Evolutionary conservation across 2,113 vertebrate genomes (phyloP).

Genomic region (Notothenia coriiceps): DNA sequence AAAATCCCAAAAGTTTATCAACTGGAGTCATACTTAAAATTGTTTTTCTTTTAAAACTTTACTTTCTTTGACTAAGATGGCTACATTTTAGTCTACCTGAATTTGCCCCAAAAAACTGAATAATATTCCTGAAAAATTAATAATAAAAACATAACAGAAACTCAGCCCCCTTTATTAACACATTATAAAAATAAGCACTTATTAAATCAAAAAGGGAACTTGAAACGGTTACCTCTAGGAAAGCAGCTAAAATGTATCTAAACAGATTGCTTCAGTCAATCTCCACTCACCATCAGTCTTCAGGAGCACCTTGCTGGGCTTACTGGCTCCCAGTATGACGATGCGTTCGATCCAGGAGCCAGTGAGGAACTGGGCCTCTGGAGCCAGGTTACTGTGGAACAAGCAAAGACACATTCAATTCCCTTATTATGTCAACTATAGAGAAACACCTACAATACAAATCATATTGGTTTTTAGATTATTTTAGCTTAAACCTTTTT

Average conservation of each 20-base stretch:
- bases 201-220: too few relatives aligned
- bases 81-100: too few relatives aligned
- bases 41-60: too few relatives aligned
- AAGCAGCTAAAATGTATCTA: background rate
- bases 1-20: too few relatives aligned
- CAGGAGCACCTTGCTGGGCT: conserved; percentile 84
- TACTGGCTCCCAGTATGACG: conserved; percentile 87
- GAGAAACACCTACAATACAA: background rate
- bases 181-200: too few relatives aligned
- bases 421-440: background rate
- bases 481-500: background rate
- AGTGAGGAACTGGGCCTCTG: conserved; percentile 85
- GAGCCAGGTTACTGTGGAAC: conserved; percentile 82
- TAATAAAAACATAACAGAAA: background rate
- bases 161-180: too few relatives aligned
- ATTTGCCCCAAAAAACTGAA: background rate
- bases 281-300: conserved; percentile 83
- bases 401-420: background rate
- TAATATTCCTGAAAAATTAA: background rate
- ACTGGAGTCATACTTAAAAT: too few relatives aligned
- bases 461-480: background rate
- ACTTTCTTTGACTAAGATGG: too few relatives aligned
- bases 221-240: background rate
- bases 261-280: background rate
- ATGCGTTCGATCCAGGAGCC: conserved; percentile 89